These are phyloP conservation scores for Gavia stellata DNA, from an alignment of 2,113 vertebrate species.

Conservation along the genomic window DNA sequence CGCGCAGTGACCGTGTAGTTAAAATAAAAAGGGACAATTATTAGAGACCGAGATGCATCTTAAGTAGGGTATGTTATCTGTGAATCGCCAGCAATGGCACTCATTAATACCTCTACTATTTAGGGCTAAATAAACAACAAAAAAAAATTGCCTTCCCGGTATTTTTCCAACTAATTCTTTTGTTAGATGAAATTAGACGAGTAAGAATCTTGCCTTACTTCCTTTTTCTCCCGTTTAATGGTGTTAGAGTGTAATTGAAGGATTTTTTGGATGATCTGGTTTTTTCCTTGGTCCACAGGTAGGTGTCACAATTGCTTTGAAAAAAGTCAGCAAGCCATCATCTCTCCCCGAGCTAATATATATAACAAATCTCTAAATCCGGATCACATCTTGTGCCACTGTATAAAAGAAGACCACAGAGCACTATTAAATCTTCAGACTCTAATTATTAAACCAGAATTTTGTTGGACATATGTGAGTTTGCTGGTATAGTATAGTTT, in stretches of 20 bases:
- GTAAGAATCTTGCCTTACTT: neutral
- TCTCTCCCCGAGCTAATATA: slow-evolving; percentile 78
- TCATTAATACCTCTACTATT: neutral
- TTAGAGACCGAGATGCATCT: neutral
- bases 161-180: neutral
- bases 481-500: slow-evolving; percentile 82
- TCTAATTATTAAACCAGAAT: slow-evolving; percentile 67
- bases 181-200: neutral
- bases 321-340: slow-evolving; percentile 84
- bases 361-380: slow-evolving; percentile 78
- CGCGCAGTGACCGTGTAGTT: neutral
- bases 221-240: neutral
- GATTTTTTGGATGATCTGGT: slow-evolving; percentile 75
- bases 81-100: neutral
- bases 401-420: slow-evolving; percentile 78
- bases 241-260: slow-evolving; percentile 47
- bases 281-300: slow-evolving; percentile 94
- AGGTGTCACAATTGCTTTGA: slow-evolving; percentile 99
- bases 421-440: slow-evolving; percentile 76
- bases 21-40: neutral
- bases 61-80: neutral
- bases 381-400: slow-evolving; percentile 85
- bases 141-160: neutral
- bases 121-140: neutral
- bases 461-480: slow-evolving; percentile 77